Evolutionary conservation across 2,797 vertebrate genomes (phyloP).

Genomic region (Podarcis siculus): DNA sequence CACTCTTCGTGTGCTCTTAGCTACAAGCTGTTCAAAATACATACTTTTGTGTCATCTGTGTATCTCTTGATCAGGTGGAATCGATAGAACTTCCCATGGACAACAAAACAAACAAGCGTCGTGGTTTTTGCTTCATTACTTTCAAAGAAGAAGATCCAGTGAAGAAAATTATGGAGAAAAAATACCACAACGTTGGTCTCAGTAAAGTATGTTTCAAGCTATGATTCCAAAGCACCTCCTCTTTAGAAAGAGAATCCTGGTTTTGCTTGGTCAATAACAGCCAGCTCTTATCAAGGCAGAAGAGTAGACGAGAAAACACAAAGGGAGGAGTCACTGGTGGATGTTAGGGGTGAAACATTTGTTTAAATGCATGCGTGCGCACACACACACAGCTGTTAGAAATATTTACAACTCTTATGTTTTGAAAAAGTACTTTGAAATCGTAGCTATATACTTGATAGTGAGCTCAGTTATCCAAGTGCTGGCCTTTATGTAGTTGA

Average conservation of each 20-base stretch:
- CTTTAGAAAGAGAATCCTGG: background rate
- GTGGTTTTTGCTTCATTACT: slow-evolving; percentile 99
- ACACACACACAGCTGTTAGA: background rate
- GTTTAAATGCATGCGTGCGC: background rate
- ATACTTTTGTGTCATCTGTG: slow-evolving; percentile 2
- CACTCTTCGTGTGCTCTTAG: background rate
- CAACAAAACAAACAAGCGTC: slow-evolving; percentile 97
- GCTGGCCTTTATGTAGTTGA: background rate
- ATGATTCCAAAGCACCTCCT: background rate
- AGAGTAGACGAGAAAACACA: background rate
- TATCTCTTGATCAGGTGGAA: slow-evolving; percentile 85
- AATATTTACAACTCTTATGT: background rate
- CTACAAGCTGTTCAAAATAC: background rate
- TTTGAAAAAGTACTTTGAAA: background rate
- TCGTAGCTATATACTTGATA: background rate
- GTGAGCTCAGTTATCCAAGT: background rate
- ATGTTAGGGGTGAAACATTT: background rate
- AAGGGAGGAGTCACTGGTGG: background rate
- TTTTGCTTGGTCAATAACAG: background rate
- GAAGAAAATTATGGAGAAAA: slow-evolving; percentile 98
- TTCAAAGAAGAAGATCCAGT: slow-evolving; percentile 98
- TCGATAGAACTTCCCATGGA: slow-evolving; percentile 98
- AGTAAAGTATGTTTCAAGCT: slow-evolving; percentile 88
- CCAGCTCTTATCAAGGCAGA: background rate
- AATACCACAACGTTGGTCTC: slow-evolving; percentile 97